Base-by-base conservation (phyloP, 2,113 vertebrate genomes). In the Himantopus leucocephalus region DNA sequence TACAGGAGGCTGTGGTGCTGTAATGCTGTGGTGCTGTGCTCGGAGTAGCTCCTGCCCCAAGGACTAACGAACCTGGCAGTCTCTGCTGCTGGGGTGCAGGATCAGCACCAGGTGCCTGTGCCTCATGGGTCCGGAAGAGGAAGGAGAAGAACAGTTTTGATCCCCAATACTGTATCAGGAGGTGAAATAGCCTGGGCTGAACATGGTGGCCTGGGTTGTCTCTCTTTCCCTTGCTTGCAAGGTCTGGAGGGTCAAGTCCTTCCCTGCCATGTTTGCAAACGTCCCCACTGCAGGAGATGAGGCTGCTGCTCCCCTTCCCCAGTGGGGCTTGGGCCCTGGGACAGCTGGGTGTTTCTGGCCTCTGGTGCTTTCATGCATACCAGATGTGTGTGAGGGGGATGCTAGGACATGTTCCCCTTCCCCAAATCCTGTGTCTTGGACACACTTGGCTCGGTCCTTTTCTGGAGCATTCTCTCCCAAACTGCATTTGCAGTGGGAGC, bases 141-240 rank as follows among this genome's bases (percentile, higher is more conserved):
- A 32, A 82, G 43, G 14, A 82, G 6, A 43, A 27, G 0, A 26
- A 3, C 9, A 13, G 18, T 7, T 86, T 70, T 74, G 37, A 7
- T 45, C 32, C 37, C 8, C 8, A 5, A 0, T 26, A 0, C 17
- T 26, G 20, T 60, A 24, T 1, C 14, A 6, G 59, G 63, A 73
- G 30, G 29, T 75, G 39, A 62, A 76, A 67, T 3, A 39, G 14
- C 45, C 62, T 12, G 0, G 37, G n/a, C 7, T 74, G 43, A 10
- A 15, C 0, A 0, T 32, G 10, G 45, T 39, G 56, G 24, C 62
- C 45, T 55, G 82, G 32, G 9, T 14, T 45, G 7, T 74, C 41
- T 37, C n/a, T 10, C 22, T 50, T 50, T 45, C 35, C 21, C 32
- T 71, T 15, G 17, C 20, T 7, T 64, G 22, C 32, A 29, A 45